Base-by-base conservation (phyloP, 1,140 invertebrate species). In the Oncopodura yosiiana region DNA sequence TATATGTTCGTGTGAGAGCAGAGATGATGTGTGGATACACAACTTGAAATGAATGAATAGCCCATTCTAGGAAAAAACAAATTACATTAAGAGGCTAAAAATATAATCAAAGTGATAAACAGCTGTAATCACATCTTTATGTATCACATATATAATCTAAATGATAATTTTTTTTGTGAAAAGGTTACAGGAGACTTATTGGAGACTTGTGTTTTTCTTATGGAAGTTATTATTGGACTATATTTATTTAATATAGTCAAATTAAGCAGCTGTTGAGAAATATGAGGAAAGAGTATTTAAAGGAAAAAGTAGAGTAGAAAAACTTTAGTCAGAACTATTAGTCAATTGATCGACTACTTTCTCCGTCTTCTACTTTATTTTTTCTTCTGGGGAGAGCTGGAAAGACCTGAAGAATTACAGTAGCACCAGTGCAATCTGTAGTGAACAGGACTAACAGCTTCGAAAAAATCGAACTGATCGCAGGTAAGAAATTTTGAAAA, bases 1-100 rank as follows among this genome's bases (percentile, higher is more conserved):
- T 50, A 29, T 41, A 27, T 29, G 50, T 36, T 49, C 49, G 36
- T 11, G 29, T 24, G 18, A 27, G 29, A 51, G 45, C 34, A 18
- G 46, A 30, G 18, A 37, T 39, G 29, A 36, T 21, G 29, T 41
- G 24, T n/a, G 16, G 36, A 23, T 49, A 39, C 4, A 14, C 30
- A 37, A 44, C 45, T 19, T 32, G 23, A 6, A 41, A 12, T 26
- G n/a, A n/a, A n/a, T n/a, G n/a, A n/a, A n/a, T n/a, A n/a, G n/a
- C n/a, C n/a, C 38, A 51, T 45, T 32, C 54, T 49, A 38, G 11
- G 23, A 1, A 30, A n/a, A 38, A 49, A 36, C 6, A 34, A 34
- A 34, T 34, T 6, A 14, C 14, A 8, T 34, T 8, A 34, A 8
- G 14, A 34, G 6, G 14, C 30, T 34, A 8, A 8, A 34, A 34